phyloP scores from a whole-genome alignment of 2,113 vertebrate genomes.

The Tiliqua scincoides region DNA sequence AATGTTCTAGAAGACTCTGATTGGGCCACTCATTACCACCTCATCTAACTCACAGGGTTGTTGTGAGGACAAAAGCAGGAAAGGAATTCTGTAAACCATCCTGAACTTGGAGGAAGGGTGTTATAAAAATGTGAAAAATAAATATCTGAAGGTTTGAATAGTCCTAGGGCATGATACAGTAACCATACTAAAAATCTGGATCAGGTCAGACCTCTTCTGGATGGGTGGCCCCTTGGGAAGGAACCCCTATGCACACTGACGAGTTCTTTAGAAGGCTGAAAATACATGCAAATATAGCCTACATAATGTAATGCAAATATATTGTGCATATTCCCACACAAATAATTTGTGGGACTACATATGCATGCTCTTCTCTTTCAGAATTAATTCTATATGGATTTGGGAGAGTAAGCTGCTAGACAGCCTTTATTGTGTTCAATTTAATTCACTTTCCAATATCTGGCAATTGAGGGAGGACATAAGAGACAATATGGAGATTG shows the following conservation, averaged over 20 bases:
- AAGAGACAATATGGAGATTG: not conserved
- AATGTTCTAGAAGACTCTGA: not conserved
- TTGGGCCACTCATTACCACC: too few species aligned
- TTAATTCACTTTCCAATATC: conserved; percentile 5
- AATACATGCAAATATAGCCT: not conserved
- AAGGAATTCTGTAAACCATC: too few species aligned
- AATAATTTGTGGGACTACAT: too few species aligned
- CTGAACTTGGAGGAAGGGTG: too few species aligned
- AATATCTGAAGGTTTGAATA: not conserved
- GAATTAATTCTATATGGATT: not conserved
- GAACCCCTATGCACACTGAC: too few species aligned
- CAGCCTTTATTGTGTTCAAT: not conserved
- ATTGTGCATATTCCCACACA: not conserved
- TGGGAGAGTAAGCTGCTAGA: not conserved
- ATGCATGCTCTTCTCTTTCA: not conserved
- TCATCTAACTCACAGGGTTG: too few species aligned
- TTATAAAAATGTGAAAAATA: too few species aligned
- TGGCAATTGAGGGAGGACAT: not conserved
- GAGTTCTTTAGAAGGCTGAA: not conserved
- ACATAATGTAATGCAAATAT: not conserved
- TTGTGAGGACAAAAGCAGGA: too few species aligned
- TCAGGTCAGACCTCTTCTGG: not conserved
- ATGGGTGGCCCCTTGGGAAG: not conserved
- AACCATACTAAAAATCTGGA: not conserved
- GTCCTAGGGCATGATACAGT: not conserved